Conservation (phyloP, 2,888 invertebrate genomes). For the Lasioglossum figueresi region DNA sequence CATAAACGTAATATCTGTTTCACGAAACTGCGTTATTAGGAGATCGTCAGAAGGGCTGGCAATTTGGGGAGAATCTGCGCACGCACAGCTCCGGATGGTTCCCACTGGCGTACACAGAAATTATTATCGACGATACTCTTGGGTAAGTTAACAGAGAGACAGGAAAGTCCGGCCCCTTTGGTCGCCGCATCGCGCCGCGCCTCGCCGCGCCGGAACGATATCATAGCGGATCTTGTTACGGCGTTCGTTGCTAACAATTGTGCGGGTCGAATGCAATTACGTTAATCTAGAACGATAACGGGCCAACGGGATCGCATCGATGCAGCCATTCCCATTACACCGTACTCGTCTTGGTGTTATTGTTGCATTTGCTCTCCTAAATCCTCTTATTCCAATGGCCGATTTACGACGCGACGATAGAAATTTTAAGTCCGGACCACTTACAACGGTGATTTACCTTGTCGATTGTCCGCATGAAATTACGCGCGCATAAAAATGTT, state of each 20-base stretch:
- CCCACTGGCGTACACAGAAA: slow-evolving; percentile 96
- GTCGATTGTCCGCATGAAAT: neutral
- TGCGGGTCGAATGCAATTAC: slow-evolving; percentile 54
- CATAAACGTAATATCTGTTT: slow-evolving; percentile 36
- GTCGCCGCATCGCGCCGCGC: neutral
- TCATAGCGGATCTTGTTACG: slow-evolving; percentile 50
- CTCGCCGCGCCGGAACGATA: slow-evolving; percentile 17
- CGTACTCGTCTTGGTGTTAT: slow-evolving; percentile 50
- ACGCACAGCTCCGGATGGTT: slow-evolving; percentile 98
- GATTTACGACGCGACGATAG: slow-evolving; percentile 30
- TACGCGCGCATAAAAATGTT: slow-evolving; percentile 32
- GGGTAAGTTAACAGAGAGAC: slow-evolving; percentile 84
- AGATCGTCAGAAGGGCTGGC: slow-evolving; percentile 97
- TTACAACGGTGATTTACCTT: slow-evolving; percentile 23
- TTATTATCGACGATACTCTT: slow-evolving; percentile 88
- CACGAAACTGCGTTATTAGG: slow-evolving; percentile 82
- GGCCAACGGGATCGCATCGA: slow-evolving; percentile 42
- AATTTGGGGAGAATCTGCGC: slow-evolving; percentile 96
- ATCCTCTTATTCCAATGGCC: slow-evolving; percentile 38
- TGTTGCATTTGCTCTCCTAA: slow-evolving; percentile 47
- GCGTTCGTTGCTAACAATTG: slow-evolving; percentile 57
- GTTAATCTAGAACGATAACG: slow-evolving; percentile 61
- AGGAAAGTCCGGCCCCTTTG: slow-evolving; percentile 32
- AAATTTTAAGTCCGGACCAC: slow-evolving; percentile 27
- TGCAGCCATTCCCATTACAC: slow-evolving; percentile 53